These are phyloP conservation scores for Dynastes tityus DNA, from an alignment of 2,888 invertebrate species.

Conservation along the genomic window DNA sequence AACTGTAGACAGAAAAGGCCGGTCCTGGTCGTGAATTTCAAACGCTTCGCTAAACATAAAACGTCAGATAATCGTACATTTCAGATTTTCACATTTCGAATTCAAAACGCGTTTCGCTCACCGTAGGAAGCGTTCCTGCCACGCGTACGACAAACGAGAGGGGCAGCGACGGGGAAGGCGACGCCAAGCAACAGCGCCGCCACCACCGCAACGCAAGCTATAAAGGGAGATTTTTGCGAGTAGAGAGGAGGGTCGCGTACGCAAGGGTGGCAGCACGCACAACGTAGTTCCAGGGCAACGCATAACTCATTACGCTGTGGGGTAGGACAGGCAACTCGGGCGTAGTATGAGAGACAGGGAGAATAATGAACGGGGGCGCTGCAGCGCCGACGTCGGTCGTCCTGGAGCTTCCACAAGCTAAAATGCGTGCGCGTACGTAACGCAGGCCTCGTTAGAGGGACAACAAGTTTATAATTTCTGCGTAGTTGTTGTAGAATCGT, in stretches of 20 bases:
- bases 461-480: conserved; percentile 40
- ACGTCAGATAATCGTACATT: no score
- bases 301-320: conserved; percentile 52
- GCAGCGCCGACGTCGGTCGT: conserved; percentile 11
- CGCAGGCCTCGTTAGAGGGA: conserved; percentile 34
- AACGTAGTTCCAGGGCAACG: conserved; percentile 49
- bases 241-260: conserved; percentile 34
- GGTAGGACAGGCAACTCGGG: conserved; percentile 46
- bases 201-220: conserved; percentile 4
- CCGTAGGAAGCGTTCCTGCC: neutral
- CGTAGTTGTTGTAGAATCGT: conserved; percentile 8
- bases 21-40: no score
- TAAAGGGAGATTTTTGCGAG: conserved; percentile 14
- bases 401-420: conserved; percentile 32
- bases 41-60: no score
- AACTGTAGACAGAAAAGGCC: no score
- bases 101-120: neutral
- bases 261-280: conserved; percentile 41
- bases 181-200: conserved; percentile 1
- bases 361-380: conserved; percentile 47
- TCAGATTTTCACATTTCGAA: conserved; percentile 1
- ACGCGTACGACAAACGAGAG: neutral
- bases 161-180: no score
- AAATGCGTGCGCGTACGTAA: conserved; percentile 28
- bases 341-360: conserved; percentile 42